These are phyloP conservation scores for Drosophila mayaguana DNA, from an alignment of 2,888 invertebrate species.

Conservation along the genomic window DNA sequence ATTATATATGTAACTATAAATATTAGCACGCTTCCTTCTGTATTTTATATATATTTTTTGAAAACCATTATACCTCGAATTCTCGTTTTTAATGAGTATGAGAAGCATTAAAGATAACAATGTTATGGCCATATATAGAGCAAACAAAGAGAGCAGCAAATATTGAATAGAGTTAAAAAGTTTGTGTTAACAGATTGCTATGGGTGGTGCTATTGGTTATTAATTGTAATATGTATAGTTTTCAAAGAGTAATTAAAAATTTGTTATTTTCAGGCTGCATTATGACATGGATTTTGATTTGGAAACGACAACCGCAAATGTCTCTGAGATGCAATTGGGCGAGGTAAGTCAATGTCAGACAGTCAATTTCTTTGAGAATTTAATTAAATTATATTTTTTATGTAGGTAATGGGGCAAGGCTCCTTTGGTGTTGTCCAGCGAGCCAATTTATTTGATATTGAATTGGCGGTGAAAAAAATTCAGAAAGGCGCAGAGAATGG, in stretches of 20 bases:
- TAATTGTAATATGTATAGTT: too few relatives aligned
- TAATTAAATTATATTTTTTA: neutral
- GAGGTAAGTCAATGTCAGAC: neutral
- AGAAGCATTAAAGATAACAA: neutral
- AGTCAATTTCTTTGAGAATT: neutral
- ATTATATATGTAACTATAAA: too few relatives aligned
- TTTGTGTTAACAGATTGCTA: too few relatives aligned
- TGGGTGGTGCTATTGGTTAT: too few relatives aligned
- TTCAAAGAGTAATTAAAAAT: too few relatives aligned
- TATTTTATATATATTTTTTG: neutral
- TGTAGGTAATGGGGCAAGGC: constrained; percentile 6
- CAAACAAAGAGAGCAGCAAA: too few relatives aligned
- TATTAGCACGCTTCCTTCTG: too few relatives aligned
- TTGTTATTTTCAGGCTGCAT: neutral
- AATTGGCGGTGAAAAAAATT: constrained; percentile 7
- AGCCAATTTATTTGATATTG: neutral
- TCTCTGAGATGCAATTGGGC: neutral
- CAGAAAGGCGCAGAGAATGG: too few relatives aligned
- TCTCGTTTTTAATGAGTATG: neutral
- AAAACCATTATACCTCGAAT: neutral
- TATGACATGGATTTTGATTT: neutral
- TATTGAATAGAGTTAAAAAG: too few relatives aligned
- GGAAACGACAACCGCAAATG: neutral
- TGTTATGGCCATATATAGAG: too few relatives aligned
- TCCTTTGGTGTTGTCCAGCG: constrained; percentile 10